These are phyloP conservation scores for Babyrousa celebensis DNA, from an alignment of 2,797 vertebrate species.

Conservation along the genomic window DNA sequence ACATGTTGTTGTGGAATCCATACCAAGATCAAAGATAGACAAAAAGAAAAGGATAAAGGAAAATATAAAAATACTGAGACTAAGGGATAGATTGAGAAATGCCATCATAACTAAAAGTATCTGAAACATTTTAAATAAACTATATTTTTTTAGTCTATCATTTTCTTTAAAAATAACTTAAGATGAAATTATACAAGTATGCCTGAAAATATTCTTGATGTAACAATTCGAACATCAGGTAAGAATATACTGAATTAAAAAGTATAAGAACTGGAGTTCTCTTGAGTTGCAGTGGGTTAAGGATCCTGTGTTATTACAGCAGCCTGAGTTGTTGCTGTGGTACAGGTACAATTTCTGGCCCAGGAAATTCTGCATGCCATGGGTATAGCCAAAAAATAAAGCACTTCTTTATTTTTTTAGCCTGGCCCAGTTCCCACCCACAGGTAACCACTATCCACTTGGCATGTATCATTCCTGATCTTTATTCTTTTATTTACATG, in stretches of 20 bases:
- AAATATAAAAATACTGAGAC: not conserved
- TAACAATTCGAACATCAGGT: slow-evolving; percentile 1
- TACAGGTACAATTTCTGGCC: no score
- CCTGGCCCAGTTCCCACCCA: not conserved
- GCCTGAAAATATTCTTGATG: not conserved
- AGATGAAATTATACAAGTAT: not conserved
- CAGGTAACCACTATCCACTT: not conserved
- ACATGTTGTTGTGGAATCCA: not conserved
- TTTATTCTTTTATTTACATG: not conserved
- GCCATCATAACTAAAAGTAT: not conserved
- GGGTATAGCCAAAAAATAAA: no score
- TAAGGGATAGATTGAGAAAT: not conserved
- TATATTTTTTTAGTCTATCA: not conserved
- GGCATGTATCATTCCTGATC: not conserved
- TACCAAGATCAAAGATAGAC: not conserved
- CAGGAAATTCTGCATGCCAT: no score
- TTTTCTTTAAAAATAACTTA: not conserved
- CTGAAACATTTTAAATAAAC: not conserved
- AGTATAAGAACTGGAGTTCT: no score
- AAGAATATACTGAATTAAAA: not conserved
- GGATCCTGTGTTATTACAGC: no score
- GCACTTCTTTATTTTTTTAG: not conserved
- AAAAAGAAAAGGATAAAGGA: not conserved
- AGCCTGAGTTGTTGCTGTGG: no score
- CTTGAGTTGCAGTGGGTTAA: no score